phyloP scores from a whole-genome alignment of 2,797 vertebrate species.

The Pristis pectinata region DNA sequence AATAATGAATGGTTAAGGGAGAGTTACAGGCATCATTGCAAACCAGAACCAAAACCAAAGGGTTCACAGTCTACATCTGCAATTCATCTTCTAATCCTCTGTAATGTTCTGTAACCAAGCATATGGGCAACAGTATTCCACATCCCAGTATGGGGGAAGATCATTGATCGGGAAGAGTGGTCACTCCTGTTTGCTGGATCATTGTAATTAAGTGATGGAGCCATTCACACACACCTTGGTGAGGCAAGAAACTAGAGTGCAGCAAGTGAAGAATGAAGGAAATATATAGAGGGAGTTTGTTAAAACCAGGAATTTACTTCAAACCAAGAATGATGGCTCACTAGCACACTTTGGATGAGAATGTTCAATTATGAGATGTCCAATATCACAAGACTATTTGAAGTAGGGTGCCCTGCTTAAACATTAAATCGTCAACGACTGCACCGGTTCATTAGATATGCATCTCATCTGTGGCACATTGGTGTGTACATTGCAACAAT shows the following conservation, averaged over 20 bases:
- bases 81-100: too few relatives aligned
- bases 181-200: background rate
- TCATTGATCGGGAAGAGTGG: background rate
- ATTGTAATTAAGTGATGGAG: background rate
- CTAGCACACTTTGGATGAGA: background rate
- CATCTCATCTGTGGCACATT: background rate
- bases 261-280: background rate
- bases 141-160: background rate
- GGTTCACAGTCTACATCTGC: background rate
- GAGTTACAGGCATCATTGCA: background rate
- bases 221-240: background rate
- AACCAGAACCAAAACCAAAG: background rate
- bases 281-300: background rate
- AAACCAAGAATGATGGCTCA: background rate
- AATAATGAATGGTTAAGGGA: background rate
- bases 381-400: background rate
- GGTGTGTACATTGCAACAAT: background rate
- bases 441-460: background rate
- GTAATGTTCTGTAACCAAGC: background rate
- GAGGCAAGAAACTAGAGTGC: background rate
- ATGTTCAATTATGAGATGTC: background rate
- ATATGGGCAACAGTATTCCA: background rate
- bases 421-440: background rate
- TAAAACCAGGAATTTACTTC: background rate
- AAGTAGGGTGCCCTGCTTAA: background rate